phyloP scores from a whole-genome alignment of 2,888 invertebrate species.

The Ennomos quercinarius region DNA sequence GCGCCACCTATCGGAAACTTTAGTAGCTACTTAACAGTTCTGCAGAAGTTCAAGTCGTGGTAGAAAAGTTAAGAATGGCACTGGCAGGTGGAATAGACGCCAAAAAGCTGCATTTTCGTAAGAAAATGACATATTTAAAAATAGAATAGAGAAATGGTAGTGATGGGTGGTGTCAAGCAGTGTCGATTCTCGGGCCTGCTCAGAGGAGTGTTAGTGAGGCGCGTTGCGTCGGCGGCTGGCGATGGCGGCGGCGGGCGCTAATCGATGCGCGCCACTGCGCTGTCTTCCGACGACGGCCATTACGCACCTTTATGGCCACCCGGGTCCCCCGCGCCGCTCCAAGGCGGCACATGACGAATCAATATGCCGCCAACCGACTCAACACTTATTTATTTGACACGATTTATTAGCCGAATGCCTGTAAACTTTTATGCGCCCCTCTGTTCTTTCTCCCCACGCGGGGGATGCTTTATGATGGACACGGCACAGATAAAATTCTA shows the following conservation, averaged over 20 bases:
- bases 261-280: conserved; percentile 90
- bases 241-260: conserved; percentile 86
- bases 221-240: conserved; percentile 80
- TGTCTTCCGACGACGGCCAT: conserved; percentile 89
- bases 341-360: conserved; percentile 85
- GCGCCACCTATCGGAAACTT: conserved; percentile 51
- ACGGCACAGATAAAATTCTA: conserved; percentile 78
- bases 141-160: conserved; percentile 23
- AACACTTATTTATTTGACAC: conserved; percentile 85
- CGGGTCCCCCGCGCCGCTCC: conserved; percentile 68
- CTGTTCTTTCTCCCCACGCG: conserved; percentile 59
- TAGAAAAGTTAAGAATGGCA: background rate
- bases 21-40: conserved; percentile 30
- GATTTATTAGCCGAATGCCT: conserved; percentile 85
- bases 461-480: conserved; percentile 80
- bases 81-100: background rate
- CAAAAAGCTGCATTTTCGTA: background rate
- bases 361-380: conserved; percentile 85
- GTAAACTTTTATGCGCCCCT: conserved; percentile 82
- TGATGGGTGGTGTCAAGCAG: conserved; percentile 37
- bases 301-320: conserved; percentile 91
- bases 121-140: conserved; percentile 11
- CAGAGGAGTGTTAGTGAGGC: conserved; percentile 44
- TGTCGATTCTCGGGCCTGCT: conserved; percentile 35
- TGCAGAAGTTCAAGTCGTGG: conserved; percentile 16